phyloP scores from a whole-genome alignment of 2,113 vertebrate genomes.

The Gracilinanus agilis region DNA sequence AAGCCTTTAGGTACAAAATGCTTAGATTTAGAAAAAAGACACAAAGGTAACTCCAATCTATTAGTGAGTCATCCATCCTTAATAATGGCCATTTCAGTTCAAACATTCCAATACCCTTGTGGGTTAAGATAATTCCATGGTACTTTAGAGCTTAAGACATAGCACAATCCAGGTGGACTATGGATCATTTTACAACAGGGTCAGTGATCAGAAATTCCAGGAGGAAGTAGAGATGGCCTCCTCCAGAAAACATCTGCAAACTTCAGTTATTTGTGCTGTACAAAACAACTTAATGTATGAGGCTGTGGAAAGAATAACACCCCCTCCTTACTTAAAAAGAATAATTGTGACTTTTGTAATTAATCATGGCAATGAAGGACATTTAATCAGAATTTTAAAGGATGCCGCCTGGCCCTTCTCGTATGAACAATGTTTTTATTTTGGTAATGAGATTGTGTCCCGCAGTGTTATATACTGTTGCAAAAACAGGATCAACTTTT shows the following conservation, averaged over 20 bases:
- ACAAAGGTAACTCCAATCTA: background rate
- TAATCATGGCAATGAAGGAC: constrained; percentile 71
- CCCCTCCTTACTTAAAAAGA: constrained; percentile 38
- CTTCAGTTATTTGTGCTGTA: constrained; percentile 24
- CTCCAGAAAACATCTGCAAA: constrained; percentile 68
- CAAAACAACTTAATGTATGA: constrained; percentile 63
- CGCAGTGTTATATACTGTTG: background rate
- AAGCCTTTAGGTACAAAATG: constrained; percentile 13
- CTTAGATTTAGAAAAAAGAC: constrained; percentile 13
- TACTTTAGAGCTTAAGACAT: constrained; percentile 47
- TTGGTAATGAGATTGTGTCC: constrained; percentile 40
- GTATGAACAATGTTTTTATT: background rate
- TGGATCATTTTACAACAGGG: constrained; percentile 69
- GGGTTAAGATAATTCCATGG: constrained; percentile 60
- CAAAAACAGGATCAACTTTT: constrained; percentile 51
- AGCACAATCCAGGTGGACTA: constrained; percentile 63
- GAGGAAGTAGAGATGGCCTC: constrained; percentile 64
- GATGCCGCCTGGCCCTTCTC: background rate
- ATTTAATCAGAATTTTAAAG: constrained; percentile 50
- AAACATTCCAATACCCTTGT: constrained; percentile 44
- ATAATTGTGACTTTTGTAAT: constrained; percentile 57
- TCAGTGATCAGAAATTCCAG: constrained; percentile 77
- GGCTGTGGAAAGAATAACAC: constrained; percentile 53
- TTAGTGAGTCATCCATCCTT: constrained; percentile 50
- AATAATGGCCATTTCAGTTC: constrained; percentile 53